Conservation (phyloP, 2,113 vertebrate genomes). For the Rattus rattus region DNA sequence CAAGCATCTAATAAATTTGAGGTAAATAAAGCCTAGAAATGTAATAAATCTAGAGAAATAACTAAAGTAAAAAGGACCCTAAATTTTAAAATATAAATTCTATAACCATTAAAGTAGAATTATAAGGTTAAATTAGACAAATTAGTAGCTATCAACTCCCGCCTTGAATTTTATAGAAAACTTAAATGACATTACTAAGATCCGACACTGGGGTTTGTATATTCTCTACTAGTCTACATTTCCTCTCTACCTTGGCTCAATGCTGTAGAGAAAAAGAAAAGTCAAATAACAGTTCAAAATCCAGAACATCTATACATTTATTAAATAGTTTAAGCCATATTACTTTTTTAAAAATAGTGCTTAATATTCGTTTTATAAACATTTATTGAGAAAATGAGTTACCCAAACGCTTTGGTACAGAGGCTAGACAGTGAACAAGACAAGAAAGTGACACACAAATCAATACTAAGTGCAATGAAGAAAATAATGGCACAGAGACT, state of each 20-base stretch:
- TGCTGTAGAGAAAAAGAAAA: background rate
- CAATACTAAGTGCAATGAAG: background rate
- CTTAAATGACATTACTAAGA: slow-evolving; percentile 1
- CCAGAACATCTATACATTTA: slow-evolving; percentile 1
- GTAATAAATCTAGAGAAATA: slow-evolving; percentile 15
- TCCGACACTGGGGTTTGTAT: background rate
- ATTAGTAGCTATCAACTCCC: background rate
- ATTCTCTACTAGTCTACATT: background rate
- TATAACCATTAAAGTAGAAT: slow-evolving; percentile 1
- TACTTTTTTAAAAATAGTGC: slow-evolving; percentile 5
- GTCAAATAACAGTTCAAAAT: slow-evolving; percentile 6
- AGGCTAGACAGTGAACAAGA: background rate
- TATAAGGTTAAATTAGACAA: background rate
- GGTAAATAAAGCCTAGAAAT: background rate
- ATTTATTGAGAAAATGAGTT: slow-evolving; percentile 1
- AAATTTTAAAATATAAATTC: slow-evolving; percentile 40
- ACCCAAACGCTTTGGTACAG: background rate
- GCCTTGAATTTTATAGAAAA: slow-evolving; percentile 22
- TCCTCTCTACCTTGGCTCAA: background rate
- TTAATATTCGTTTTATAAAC: slow-evolving; percentile 9
- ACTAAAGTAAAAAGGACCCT: background rate
- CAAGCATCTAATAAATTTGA: background rate
- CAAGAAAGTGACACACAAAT: background rate
- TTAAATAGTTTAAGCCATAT: slow-evolving; percentile 15
- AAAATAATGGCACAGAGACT: background rate